phyloP scores from a whole-genome alignment of 1,140 invertebrate species.

The silkworm (Bombyx mori) region ASM3026992v2 NC_085108.1:7225501-7226000 shows the following conservation, averaged over 20 bases:
- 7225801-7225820: background rate
- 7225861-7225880: constrained; percentile 1
- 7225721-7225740: no score
- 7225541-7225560: constrained; percentile 9
- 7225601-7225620: constrained; percentile 3
- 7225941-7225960: background rate
- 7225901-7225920: background rate
- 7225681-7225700: no score
- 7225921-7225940: background rate
- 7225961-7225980: background rate
- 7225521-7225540: no score
- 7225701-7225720: no score
- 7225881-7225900: background rate
- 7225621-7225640: background rate
- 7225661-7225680: no score
- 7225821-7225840: background rate
- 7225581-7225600: constrained; percentile 9
- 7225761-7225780: background rate
- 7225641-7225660: background rate
- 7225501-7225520: no score
- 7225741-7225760: no score
- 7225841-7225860: background rate
- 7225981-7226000: background rate
- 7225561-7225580: constrained; percentile 13
- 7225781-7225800: background rate